phyloP scores from a whole-genome alignment of 2,888 invertebrate genomes.

The Acanthosepion esculentum region DNA sequence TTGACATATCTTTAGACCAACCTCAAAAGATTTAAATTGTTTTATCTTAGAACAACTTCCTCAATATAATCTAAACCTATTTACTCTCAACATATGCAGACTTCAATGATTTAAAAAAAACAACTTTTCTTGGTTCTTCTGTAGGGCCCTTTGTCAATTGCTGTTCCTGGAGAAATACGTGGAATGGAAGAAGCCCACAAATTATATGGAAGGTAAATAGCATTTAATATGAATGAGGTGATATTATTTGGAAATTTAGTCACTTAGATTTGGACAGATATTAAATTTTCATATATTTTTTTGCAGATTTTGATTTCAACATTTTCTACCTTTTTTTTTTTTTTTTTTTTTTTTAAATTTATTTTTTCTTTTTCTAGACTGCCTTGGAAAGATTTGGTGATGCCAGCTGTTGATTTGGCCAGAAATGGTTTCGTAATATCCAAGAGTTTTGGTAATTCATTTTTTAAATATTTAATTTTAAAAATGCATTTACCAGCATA shows the following conservation, averaged over 20 bases:
- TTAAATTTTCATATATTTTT: not conserved
- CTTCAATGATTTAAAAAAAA: not conserved
- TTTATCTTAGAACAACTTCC: no score
- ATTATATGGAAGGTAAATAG: constrained; percentile 80
- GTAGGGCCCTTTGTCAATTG: constrained; percentile 78
- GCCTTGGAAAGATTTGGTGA: constrained; percentile 85
- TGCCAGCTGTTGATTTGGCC: constrained; percentile 86
- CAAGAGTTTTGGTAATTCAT: constrained; percentile 62
- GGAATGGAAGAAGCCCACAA: constrained; percentile 88
- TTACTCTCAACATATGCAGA: no score
- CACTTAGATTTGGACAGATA: no score
- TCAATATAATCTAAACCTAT: no score
- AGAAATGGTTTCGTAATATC: constrained; percentile 80
- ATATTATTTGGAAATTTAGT: no score
- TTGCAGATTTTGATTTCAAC: not conserved
- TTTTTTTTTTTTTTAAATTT: not conserved
- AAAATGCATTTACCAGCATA: not conserved
- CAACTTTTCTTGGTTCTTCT: not conserved
- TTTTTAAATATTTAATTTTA: not conserved
- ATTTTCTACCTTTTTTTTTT: not conserved
- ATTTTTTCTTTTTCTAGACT: constrained; percentile 74
- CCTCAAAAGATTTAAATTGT: no score
- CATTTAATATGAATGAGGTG: not conserved
- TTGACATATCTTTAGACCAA: no score
- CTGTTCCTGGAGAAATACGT: constrained; percentile 89